Evolutionary conservation across 2,888 invertebrate genomes (phyloP).

Genomic region (Neria commutata): DNA sequence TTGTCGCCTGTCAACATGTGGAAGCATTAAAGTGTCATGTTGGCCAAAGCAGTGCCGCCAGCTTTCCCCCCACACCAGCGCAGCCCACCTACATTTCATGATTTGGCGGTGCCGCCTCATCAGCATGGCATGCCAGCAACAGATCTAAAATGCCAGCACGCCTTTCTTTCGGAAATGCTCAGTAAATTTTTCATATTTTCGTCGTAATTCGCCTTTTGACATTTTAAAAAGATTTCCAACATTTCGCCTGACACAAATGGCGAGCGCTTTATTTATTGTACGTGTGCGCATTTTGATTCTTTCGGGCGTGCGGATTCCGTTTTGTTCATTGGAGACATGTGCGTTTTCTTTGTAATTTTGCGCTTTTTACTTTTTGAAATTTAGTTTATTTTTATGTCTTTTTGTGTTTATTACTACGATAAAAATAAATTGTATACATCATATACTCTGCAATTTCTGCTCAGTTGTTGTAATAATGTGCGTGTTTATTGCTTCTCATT

Average conservation of each 20-base stretch:
- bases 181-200: too few species aligned
- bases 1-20: slow-evolving; percentile 39
- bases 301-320: background rate
- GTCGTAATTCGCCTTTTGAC: background rate
- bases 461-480: background rate
- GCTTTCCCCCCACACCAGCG: background rate
- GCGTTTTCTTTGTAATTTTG: background rate
- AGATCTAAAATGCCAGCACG: too few species aligned
- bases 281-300: too few species aligned
- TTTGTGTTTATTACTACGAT: background rate
- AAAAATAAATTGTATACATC: too few species aligned
- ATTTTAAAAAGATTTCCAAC: background rate
- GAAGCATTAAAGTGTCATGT: slow-evolving; percentile 20
- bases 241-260: background rate
- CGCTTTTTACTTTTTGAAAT: background rate
- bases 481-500: too few species aligned
- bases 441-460: too few species aligned
- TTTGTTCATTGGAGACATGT: background rate
- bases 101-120: background rate
- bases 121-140: too few species aligned
- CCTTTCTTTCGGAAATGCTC: too few species aligned
- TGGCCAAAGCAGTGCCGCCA: background rate
- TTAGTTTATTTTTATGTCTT: background rate
- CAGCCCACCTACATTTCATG: background rate
- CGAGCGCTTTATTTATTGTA: background rate